These are phyloP conservation scores for Paguma larvata DNA, from an alignment of 2,797 vertebrate species.

Conservation along the genomic window DNA sequence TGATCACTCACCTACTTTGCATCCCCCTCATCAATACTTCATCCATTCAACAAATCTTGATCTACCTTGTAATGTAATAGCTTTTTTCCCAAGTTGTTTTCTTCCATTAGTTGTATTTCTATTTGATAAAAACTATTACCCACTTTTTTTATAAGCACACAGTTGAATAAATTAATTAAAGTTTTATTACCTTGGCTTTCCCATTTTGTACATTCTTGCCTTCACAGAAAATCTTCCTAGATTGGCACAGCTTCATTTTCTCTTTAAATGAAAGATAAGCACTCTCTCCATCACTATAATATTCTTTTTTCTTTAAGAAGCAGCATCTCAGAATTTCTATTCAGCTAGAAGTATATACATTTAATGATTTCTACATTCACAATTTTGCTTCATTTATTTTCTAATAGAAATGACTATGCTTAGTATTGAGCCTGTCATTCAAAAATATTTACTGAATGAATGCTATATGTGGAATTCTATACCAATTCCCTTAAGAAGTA, in stretches of 20 bases:
- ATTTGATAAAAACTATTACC: neutral
- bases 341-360: neutral
- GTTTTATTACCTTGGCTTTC: neutral
- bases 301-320: neutral
- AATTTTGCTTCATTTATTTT: neutral
- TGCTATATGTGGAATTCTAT: neutral
- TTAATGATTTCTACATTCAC: neutral
- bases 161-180: constrained; percentile 14
- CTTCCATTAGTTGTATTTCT: neutral
- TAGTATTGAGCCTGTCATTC: neutral
- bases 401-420: neutral
- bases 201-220: neutral
- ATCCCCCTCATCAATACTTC: neutral
- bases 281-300: neutral
- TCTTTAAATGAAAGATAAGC: neutral
- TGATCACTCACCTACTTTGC: neutral
- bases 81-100: neutral
- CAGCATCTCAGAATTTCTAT: neutral
- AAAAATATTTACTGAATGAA: neutral
- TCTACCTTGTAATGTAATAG: neutral
- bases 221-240: neutral
- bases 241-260: neutral
- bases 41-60: neutral
- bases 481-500: neutral
- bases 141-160: neutral